Percentiles rank a stretch among this genome's conserved stretches.
These are phyloP conservation scores for Asbolus verrucosus DNA, from an alignment of 1,140 invertebrate species.

Conservation along the genomic window DNA sequence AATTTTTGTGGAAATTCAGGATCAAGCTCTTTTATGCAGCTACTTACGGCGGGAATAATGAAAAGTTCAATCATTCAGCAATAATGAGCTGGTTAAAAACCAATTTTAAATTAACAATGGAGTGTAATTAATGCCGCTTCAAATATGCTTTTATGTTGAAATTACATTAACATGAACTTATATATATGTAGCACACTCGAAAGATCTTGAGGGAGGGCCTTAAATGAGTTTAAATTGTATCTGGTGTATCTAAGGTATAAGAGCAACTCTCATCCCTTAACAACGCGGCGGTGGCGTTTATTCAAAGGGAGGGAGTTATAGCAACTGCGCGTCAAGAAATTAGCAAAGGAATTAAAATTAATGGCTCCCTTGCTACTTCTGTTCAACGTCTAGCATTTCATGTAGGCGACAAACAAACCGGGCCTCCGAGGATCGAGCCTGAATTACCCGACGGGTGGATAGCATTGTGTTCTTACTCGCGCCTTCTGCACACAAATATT, in stretches of 20 bases:
- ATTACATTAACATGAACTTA: slow-evolving; percentile 43
- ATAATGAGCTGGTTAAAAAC: slow-evolving; percentile 16
- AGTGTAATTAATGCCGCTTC: slow-evolving; percentile 28
- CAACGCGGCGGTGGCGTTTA: slow-evolving; percentile 41
- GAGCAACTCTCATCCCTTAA: slow-evolving; percentile 42
- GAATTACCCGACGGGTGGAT: slow-evolving; percentile 16
- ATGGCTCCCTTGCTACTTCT: slow-evolving; percentile 42
- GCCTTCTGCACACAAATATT: slow-evolving; percentile 18
- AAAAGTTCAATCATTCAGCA: not conserved
- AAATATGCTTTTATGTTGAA: slow-evolving; percentile 36
- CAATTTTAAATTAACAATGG: slow-evolving; percentile 21
- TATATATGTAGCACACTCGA: slow-evolving; percentile 30
- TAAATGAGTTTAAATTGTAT: slow-evolving; percentile 44
- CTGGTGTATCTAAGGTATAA: slow-evolving; percentile 42
- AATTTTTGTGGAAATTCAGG: too few relatives aligned
- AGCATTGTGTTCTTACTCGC: slow-evolving; percentile 5
- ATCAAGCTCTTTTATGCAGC: too few relatives aligned
- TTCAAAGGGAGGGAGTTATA: slow-evolving; percentile 39
- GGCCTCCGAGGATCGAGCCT: slow-evolving; percentile 10
- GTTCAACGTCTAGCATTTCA: slow-evolving; percentile 43
- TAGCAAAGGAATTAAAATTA: slow-evolving; percentile 48
- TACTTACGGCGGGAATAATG: too few relatives aligned
- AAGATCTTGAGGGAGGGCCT: slow-evolving; percentile 33
- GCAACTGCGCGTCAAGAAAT: slow-evolving; percentile 43
- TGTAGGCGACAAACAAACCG: slow-evolving; percentile 42